Evolutionary conservation across 2,888 invertebrate species (phyloP), one percentile per base, ranked within the genome.

Genomic region (Noctua pronuba): DNA sequence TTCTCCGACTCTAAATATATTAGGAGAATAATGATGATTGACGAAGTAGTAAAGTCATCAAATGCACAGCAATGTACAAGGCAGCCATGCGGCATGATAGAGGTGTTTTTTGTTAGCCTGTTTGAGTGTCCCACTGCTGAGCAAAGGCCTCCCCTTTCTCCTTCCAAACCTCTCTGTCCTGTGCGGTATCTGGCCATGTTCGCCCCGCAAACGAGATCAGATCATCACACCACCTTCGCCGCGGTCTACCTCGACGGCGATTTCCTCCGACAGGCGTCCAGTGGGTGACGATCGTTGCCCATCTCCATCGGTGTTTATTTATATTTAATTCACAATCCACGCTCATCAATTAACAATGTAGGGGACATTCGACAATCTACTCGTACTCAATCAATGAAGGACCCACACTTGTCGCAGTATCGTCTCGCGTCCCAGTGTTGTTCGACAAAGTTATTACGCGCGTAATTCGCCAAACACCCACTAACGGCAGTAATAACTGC

Each of bases 401-500:
- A 16, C n/a, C 28, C 11, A 18, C 28, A 41, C 21, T 65, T 5
- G 64, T 65, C 44, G 38, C 2, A 13, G 68, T 66, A 60, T 71
- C 65, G 68, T 55, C 55, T 41, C 66, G 52, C 24, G 41, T n/a
- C 81, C 82, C 60, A 38, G 41, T 64, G 79, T 67, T 81, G 77
- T 88, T 83, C 79, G 69, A 79, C 86, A 80, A 84, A 89, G 88
- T 91, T 92, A 93, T 94, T 90, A 92, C 89, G 83, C 89, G 89
- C 87, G 88, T 91, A 92, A 91, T 91, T 86, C 90, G 83, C 88
- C 87, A 89, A 92, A 92, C 89, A 90, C 88, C 90, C 91, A 79
- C 86, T 92, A 94, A 93, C 92, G 90, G 92, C 88, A 86, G 92
- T 91, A 93, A 94, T 94, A 94, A 93, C 92, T 90, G 91, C 92